Conservation (phyloP, 2,113 vertebrate species). For the Picathartes gymnocephalus region DNA sequence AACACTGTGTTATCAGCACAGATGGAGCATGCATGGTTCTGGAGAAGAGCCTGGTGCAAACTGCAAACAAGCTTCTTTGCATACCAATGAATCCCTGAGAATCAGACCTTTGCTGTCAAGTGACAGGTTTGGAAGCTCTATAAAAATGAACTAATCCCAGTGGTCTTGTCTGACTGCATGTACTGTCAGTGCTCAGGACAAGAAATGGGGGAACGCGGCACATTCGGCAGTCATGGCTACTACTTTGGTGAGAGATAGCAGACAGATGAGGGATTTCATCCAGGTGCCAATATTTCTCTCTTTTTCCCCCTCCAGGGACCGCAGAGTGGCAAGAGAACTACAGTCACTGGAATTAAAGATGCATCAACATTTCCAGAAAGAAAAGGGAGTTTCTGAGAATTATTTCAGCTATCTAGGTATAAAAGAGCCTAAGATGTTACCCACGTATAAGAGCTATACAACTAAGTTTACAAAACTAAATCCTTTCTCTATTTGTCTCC, state of each 20-base stretch:
- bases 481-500: not conserved
- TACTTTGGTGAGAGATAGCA: not conserved
- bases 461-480: constrained; percentile 19
- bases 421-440: not conserved
- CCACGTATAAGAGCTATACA: no score
- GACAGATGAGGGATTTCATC: not conserved
- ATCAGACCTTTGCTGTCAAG: constrained; percentile 72
- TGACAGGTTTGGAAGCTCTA: constrained; percentile 67
- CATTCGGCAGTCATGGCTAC: constrained; percentile 22
- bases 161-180: constrained; percentile 68
- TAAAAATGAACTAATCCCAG: constrained; percentile 67
- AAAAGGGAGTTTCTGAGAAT: not conserved
- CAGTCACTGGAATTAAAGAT: not conserved
- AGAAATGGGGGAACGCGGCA: constrained; percentile 1
- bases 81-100: constrained; percentile 78
- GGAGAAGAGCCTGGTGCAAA: constrained; percentile 78
- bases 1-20: constrained; percentile 83
- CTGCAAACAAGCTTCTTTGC: constrained; percentile 75
- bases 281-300: not conserved
- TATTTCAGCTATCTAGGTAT: not conserved
- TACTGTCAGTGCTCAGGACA: constrained; percentile 61
- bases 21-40: constrained; percentile 79
- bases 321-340: not conserved
- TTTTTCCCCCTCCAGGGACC: not conserved
- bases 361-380: not conserved